Base-by-base conservation (phyloP, 2,888 invertebrate species). In the Belgica antarctica region DNA sequence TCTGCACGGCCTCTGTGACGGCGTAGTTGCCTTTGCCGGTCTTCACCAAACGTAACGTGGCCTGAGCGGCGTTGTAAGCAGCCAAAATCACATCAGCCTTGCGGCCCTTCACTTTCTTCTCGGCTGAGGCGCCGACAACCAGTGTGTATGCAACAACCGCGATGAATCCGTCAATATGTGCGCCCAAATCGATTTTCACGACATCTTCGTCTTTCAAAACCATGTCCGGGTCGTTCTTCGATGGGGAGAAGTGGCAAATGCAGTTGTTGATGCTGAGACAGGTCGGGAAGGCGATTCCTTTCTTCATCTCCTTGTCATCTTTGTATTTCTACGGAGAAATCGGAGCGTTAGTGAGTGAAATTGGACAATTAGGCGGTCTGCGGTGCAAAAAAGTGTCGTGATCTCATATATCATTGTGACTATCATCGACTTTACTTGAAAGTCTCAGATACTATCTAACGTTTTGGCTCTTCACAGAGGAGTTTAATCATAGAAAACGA, bases 251-350 rank as follows among this genome's bases (percentile, higher is more conserved):
- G 81, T 99, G 99, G 81, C 99, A 99, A 80, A 99, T 95, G 82
- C 97, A 97, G 82, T 99, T 97, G 83, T 99, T 99, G 71, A 96
- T 90, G 19, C 97, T 98, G 73, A 99, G 87, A 82, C 98, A 99
- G 72, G 98, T 98, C 70, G 99, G 99, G 81, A 99, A 99, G 46
- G 99, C 97, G 77, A 98, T 94, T 75, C 96, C 97, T 83, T 98
- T 98, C 80, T 95, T 96, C 75, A 97, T 85, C 74, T 97, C 96
- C 78, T 98, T 99, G 78, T 98, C 96, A 78, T 96, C 98, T 82
- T 98, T 98, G 82, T 96, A 98, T 73, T 80, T 79, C 80, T 80
- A 57, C 2, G 36, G 27, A 59, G 1, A 59, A 59, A 25, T 19
- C 2, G 27, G 15, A 19, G 19, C 24, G 17, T 22, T 22, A 15